These are phyloP conservation scores for Megamerina dolium DNA, from an alignment of 2,888 invertebrate species.

Conservation along the genomic window DNA sequence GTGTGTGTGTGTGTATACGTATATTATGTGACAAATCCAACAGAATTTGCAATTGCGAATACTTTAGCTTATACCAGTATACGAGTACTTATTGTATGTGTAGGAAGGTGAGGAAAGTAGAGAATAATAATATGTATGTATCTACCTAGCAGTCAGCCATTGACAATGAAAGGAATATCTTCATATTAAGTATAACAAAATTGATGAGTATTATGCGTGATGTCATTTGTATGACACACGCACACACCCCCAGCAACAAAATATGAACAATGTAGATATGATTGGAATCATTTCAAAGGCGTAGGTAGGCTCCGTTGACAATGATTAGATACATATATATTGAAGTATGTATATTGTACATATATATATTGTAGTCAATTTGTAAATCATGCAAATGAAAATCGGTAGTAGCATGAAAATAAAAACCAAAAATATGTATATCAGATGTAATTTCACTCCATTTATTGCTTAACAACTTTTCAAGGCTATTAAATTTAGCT, in stretches of 20 bases:
- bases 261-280: no score
- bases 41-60: slow-evolving; percentile 39
- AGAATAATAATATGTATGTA: no score
- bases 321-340: background rate
- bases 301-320: no score
- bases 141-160: no score
- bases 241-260: no score
- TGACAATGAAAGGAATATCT: slow-evolving; percentile 4
- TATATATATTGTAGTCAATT: background rate
- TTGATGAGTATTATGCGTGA: slow-evolving; percentile 39
- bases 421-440: no score
- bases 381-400: no score
- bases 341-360: background rate
- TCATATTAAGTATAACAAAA: slow-evolving; percentile 23
- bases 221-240: slow-evolving; percentile 38
- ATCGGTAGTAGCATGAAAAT: no score
- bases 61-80: slow-evolving; percentile 14
- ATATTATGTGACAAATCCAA: slow-evolving; percentile 37
- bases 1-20: no score
- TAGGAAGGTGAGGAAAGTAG: background rate
- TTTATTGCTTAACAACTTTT: no score
- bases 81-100: no score
- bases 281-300: slow-evolving; percentile 9
- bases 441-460: no score
- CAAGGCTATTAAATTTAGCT: background rate